Conservation (phyloP, 2,113 vertebrate species). For the Cynocephalus volans region DNA sequence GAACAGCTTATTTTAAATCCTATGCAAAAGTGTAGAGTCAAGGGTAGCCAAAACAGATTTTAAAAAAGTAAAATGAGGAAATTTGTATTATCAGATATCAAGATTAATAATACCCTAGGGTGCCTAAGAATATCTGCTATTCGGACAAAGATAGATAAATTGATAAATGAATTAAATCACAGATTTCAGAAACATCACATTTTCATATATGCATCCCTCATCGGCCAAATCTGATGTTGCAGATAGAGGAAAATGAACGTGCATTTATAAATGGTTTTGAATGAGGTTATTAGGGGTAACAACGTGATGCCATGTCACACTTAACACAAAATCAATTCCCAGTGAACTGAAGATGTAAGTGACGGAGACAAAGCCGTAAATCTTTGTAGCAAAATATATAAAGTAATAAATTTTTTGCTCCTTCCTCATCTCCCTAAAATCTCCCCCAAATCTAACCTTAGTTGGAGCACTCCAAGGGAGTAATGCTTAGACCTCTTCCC, state of each 20-base stretch:
- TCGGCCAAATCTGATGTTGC: background rate
- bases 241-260: background rate
- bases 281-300: background rate
- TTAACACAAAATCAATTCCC: background rate
- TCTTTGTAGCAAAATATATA: background rate
- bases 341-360: background rate
- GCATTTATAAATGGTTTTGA: background rate
- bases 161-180: background rate
- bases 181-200: background rate
- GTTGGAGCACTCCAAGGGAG: rapidly evolving
- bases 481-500: background rate
- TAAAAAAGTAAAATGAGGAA: background rate
- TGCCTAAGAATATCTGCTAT: background rate
- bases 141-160: background rate
- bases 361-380: background rate
- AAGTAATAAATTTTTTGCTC: background rate
- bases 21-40: background rate
- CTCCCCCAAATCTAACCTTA: background rate
- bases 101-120: background rate
- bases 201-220: rapidly evolving
- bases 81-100: background rate
- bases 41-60: no score
- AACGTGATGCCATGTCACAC: background rate
- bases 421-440: background rate
- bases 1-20: background rate